phyloP scores from a whole-genome alignment of 2,797 vertebrate species.

The Xenops minutus region DNA sequence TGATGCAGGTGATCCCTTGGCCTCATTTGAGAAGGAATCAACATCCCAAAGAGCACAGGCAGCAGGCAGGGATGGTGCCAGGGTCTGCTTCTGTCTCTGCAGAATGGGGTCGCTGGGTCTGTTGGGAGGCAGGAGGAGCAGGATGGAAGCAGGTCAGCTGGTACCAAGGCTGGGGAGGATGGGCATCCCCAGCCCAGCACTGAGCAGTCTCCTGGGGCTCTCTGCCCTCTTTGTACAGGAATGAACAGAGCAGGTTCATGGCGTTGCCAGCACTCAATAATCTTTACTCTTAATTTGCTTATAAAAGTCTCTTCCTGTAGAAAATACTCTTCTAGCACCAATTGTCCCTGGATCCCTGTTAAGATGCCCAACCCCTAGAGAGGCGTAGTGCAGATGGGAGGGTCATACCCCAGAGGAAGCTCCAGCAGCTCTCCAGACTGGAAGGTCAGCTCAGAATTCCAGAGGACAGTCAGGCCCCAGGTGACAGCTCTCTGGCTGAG shows the following conservation, averaged over 20 bases:
- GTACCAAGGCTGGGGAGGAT: neutral
- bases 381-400: neutral
- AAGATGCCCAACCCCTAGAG: rapidly evolving
- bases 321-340: neutral
- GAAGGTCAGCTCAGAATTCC: neutral
- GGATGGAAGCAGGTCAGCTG: neutral
- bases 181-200: neutral
- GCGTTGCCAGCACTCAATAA: neutral
- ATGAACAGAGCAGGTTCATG: neutral
- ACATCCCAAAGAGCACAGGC: neutral
- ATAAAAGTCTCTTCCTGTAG: neutral
- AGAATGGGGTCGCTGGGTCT: neutral
- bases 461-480: neutral
- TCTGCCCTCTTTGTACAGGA: neutral
- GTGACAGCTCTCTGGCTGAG: neutral
- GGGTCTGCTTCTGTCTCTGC: neutral
- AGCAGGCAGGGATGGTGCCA: neutral
- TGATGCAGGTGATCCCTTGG: neutral
- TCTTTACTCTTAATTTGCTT: neutral
- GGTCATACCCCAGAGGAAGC: neutral
- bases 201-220: neutral
- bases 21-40: neutral
- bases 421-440: neutral
- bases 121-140: neutral
- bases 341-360: neutral